Evolutionary conservation across 1,140 invertebrate genomes (phyloP), one percentile per base, ranked within the genome.

Genomic region (Rhopalosiphum padi): DNA sequence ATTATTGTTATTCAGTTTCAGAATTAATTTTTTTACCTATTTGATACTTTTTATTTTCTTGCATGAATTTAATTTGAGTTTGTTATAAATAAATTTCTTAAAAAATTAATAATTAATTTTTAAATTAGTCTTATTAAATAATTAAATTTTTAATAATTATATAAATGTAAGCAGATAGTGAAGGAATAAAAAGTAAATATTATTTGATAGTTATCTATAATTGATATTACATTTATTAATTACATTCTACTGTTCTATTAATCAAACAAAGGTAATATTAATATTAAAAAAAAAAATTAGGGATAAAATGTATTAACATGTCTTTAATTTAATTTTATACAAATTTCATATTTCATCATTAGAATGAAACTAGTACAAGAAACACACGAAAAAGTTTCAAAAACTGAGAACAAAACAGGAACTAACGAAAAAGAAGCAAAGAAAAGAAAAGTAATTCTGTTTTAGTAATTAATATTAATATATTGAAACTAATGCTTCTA

Each of bases 281-380:
- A n/a, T 77, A n/a, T 77, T n/a, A 68, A 4, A 30, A 46, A 68
- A 15, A 15, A 68, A 30, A 30, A 60, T 60, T 30, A 30, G 25
- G 25, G 11, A 60, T 11, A 60, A 60, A 11, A 30, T 30, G 25
- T 68, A 68, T 60, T 60, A 0, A 30, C 9, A 60, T 68, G 3
- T n/a, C 60, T 68, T 30, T 30, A 11, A 15, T 15, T 68, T 68
- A 1, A 15, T 11, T 68, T 68, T 30, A n/a, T n/a, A 18, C 15
- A 18, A 77, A 77, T 77, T 77, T 77, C 30, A 68, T 83, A 83
- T 83, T 46, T n/a, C 46, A 3, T 46, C 15, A 30, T 43, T 37
- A 93, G 91, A 93, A 86, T 93, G 82, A 93, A 93, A 25, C 82
- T 55, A 86, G 82, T 93, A 30, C 46, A 93, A 93, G 82, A 93